Base-by-base conservation (phyloP, 2,113 vertebrate species). In the Cochlearius cochlearius region DNA sequence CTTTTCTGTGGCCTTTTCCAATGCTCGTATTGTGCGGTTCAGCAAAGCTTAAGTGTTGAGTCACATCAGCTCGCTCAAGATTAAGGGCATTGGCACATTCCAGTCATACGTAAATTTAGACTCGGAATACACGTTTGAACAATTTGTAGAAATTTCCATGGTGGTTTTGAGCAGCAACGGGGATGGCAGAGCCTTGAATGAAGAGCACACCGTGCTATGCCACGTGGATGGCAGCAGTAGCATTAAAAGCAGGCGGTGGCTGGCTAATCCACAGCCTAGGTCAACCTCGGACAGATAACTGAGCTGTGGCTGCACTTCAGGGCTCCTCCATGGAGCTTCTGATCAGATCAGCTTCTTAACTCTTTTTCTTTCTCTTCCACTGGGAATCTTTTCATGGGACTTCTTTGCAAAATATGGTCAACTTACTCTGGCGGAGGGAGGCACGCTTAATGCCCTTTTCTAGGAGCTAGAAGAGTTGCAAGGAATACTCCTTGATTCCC, bases 401-500 rank as follows among this genome's bases (percentile, higher is more conserved):
- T 15, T 45, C 73, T 79, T 72, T 96, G 71, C 66, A 82, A 94
- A 95, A 38, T 49, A 9, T 23, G 41, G 49, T 30, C 76, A 69
- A 29, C 15, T 75, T 79, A n/a, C 77, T 56, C 69, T 52, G 66
- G 88, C 55, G 53, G 83, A 95, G 76, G 68, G 72, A 80, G 69
- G 49, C 60, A 78, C 13, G 21, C 22, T 78, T 69, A 92, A 67
- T 91, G 91, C 66, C 80, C 62, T 89, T 93, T 91, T 88, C 34
- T 79, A 86, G 94, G 73, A 90, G 53, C 55, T 86, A 11, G 78
- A 53, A 66, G 62, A 87, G 29, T 67, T 94, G 56, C 84, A 94
- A 94, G 80, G 92, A 94, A 82, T 58, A 85, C 73, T 94, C 71
- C 94, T 95, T 92, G 80, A 81, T 93, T 89, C 80, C n/a, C 19